phyloP scores from a whole-genome alignment of 2,797 vertebrate genomes.

The Spinus olivaceus region DNA sequence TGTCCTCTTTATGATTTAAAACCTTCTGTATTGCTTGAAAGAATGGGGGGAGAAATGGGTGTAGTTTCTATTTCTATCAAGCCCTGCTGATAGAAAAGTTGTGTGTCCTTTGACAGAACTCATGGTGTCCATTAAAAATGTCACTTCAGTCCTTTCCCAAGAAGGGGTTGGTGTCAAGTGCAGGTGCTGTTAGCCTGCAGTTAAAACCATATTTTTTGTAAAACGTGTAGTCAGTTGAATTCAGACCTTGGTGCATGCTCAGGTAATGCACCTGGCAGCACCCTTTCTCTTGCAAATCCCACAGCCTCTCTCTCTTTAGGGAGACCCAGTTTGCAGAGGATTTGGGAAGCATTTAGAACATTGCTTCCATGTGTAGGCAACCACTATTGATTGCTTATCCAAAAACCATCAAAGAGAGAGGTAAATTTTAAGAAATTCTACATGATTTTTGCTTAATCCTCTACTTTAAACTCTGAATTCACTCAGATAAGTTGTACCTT shows the following conservation, averaged over 20 bases:
- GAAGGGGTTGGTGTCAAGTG: neutral
- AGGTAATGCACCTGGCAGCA: neutral
- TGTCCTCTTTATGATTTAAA: neutral
- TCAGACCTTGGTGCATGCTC: neutral
- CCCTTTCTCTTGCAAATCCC: neutral
- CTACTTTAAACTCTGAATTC: neutral
- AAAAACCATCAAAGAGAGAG: neutral
- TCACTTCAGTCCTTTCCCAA: neutral
- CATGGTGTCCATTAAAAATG: neutral
- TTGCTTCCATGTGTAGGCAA: neutral
- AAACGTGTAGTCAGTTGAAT: neutral
- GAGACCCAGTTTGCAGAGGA: neutral
- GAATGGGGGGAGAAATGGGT: accelerated
- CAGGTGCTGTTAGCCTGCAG: neutral
- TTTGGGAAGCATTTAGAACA: neutral
- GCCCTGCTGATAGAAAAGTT: neutral
- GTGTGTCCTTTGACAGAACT: neutral
- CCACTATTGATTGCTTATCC: neutral
- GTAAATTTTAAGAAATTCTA: neutral
- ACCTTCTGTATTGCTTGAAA: neutral
- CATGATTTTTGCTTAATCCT: neutral
- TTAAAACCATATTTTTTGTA: neutral
- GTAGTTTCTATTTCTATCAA: neutral
- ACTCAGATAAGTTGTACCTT: neutral
- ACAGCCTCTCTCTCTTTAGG: neutral